Conservation (phyloP, 1,140 invertebrate genomes). For the Drosophila azteca region DNA sequence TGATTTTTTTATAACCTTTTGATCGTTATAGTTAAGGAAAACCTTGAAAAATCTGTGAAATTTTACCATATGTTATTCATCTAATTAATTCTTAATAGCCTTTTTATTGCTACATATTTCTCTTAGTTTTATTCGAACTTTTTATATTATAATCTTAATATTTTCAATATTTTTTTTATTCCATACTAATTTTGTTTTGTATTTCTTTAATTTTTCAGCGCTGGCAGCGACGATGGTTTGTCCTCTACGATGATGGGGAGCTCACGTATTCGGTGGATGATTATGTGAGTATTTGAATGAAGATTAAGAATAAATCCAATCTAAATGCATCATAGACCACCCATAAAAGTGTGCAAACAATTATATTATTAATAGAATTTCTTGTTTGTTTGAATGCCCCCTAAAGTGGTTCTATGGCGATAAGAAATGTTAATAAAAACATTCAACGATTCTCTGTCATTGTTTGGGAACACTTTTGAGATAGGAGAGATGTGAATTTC, state of each 20-base stretch:
- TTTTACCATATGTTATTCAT: too few relatives aligned
- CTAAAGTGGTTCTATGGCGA: neutral
- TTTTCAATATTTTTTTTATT: neutral
- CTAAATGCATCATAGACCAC: neutral
- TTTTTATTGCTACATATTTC: too few relatives aligned
- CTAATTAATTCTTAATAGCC: too few relatives aligned
- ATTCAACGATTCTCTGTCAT: too few relatives aligned
- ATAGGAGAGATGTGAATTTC: too few relatives aligned
- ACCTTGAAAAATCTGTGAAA: too few relatives aligned
- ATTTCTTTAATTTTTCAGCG: conserved; percentile 88
- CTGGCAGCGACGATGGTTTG: conserved; percentile 98
- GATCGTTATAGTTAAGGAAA: too few relatives aligned
- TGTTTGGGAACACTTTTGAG: too few relatives aligned
- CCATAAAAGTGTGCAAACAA: neutral
- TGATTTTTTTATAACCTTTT: too few relatives aligned
- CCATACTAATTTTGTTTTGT: conserved; percentile 14
- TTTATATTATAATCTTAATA: too few relatives aligned
- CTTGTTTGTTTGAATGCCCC: neutral
- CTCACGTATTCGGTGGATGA: conserved; percentile 98
- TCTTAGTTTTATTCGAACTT: too few relatives aligned
- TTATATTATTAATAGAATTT: neutral
- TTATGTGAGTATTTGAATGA: conserved; percentile 90
- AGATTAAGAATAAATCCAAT: neutral
- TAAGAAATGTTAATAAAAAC: conserved; percentile 3
- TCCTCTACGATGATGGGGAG: conserved; percentile 98